A percentile compares a stretch with the other conserved stretches of the same genome.
Evolutionary conservation across 2,888 invertebrate genomes (phyloP).

Genomic region (Omphaloscelis lunosa): DNA sequence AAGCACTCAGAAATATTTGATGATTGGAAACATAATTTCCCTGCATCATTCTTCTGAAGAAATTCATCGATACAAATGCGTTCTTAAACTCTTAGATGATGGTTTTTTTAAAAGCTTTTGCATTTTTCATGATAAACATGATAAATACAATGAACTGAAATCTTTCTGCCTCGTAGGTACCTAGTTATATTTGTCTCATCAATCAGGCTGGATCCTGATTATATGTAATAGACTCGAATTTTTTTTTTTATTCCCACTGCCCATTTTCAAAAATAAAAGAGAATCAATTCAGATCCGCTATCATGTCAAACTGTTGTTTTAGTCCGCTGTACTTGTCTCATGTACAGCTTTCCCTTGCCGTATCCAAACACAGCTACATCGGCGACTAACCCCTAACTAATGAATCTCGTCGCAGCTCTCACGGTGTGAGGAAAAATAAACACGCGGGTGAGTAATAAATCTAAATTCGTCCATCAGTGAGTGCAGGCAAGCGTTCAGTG

Average conservation of each 20-base stretch:
- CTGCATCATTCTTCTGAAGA: constrained; percentile 15
- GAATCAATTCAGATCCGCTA: not conserved
- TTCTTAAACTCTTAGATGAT: constrained; percentile 19
- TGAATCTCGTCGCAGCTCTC: constrained; percentile 68
- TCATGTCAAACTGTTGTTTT: constrained; percentile 29
- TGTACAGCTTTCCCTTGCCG: constrained; percentile 17
- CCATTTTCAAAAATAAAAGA: not conserved
- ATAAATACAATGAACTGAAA: not conserved
- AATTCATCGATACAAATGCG: constrained; percentile 27
- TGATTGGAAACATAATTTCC: constrained; percentile 19
- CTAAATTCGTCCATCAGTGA: constrained; percentile 81
- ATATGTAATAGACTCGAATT: too few relatives aligned
- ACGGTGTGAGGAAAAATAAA: constrained; percentile 75
- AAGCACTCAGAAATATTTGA: constrained; percentile 41
- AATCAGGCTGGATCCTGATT: not conserved
- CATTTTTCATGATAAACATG: constrained; percentile 13
- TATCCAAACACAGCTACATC: constrained; percentile 50
- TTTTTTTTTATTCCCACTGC: too few relatives aligned
- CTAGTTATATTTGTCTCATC: not conserved
- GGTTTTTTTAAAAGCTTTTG: constrained; percentile 26
- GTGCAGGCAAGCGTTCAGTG: constrained; percentile 74
- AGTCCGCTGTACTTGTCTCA: constrained; percentile 7
- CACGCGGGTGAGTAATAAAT: constrained; percentile 77
- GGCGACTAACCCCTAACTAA: constrained; percentile 63
- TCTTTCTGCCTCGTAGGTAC: not conserved